A percentile compares a stretch with the other conserved stretches of the same genome.
Conservation (phyloP, 2,888 invertebrate genomes). For the Yponomeuta malinellus region DNA sequence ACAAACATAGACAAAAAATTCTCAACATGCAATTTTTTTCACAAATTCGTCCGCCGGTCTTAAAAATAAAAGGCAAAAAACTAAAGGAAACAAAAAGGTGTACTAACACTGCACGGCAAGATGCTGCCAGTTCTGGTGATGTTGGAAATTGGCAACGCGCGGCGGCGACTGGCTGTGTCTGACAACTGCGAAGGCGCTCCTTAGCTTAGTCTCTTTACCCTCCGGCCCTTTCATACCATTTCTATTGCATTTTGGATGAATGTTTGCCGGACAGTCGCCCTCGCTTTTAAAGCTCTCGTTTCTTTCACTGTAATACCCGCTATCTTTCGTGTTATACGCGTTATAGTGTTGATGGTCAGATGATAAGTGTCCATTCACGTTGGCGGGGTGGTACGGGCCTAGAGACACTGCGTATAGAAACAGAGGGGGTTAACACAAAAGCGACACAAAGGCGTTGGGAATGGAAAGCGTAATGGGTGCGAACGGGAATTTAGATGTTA, state of each 20-base stretch:
- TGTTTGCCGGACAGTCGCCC: slow-evolving; percentile 68
- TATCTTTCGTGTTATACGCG: slow-evolving; percentile 71
- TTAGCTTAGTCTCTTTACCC: slow-evolving; percentile 70
- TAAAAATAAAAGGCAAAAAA: slow-evolving; percentile 26
- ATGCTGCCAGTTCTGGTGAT: slow-evolving; percentile 76
- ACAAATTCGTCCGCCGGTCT: too few species aligned
- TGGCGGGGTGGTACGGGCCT: slow-evolving; percentile 68
- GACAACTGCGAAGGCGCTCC: slow-evolving; percentile 79
- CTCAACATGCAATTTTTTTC: too few species aligned
- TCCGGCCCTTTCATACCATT: slow-evolving; percentile 59
- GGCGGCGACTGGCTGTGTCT: slow-evolving; percentile 78
- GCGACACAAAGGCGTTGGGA: slow-evolving; percentile 77
- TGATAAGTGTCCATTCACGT: slow-evolving; percentile 65
- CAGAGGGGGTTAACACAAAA: slow-evolving; percentile 61
- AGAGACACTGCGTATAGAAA: slow-evolving; percentile 65
- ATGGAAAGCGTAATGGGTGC: slow-evolving; percentile 72
- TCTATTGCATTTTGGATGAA: slow-evolving; percentile 65
- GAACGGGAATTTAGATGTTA: slow-evolving; percentile 35
- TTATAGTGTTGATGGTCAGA: slow-evolving; percentile 65
- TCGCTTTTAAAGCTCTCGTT: slow-evolving; percentile 58
- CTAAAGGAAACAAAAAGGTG: slow-evolving; percentile 43
- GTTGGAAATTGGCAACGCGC: slow-evolving; percentile 56
- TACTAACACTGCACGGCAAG: slow-evolving; percentile 81
- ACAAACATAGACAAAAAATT: too few species aligned
- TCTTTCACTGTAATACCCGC: slow-evolving; percentile 69